Evolutionary conservation across 2,113 vertebrate genomes (phyloP).

Genomic region (Dipodomys spectabilis): DNA sequence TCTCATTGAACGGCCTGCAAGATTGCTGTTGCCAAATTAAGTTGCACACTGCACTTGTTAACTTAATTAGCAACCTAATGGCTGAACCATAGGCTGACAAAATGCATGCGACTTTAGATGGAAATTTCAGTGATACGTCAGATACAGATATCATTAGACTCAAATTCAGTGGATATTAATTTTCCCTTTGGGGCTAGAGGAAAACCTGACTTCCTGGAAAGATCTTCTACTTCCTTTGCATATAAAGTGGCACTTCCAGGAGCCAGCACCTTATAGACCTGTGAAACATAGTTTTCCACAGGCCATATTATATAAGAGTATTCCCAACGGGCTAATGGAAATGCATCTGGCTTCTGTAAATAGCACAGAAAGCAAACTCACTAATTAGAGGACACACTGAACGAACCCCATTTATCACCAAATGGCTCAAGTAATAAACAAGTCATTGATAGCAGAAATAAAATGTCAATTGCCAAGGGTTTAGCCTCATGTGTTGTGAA

Average conservation of each 20-base stretch:
- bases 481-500: neutral
- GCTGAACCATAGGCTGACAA: slow-evolving; percentile 67
- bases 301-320: neutral
- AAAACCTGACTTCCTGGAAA: neutral
- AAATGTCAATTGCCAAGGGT: slow-evolving; percentile 3
- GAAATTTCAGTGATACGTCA: slow-evolving; percentile 32
- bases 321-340: slow-evolving; percentile 18
- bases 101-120: neutral
- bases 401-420: slow-evolving; percentile 82
- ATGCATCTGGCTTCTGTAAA: slow-evolving; percentile 69
- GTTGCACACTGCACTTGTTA: slow-evolving; percentile 77
- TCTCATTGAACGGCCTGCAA: slow-evolving; percentile 72
- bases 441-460: slow-evolving; percentile 78
- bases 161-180: neutral
- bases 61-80: slow-evolving; percentile 83
- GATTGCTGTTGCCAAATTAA: slow-evolving; percentile 77
- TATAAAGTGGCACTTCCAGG: neutral
- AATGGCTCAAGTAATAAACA: slow-evolving; percentile 79
- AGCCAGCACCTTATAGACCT: neutral
- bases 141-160: no score
- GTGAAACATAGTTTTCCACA: neutral
- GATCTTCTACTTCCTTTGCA: neutral
- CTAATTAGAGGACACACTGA: slow-evolving; percentile 80
- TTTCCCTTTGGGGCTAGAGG: neutral
- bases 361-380: slow-evolving; percentile 76